Percentiles rank a stretch among this genome's conserved stretches.
Evolutionary conservation across 2,113 vertebrate species (phyloP).

Genomic region (Brachypteracias leptosomus): DNA sequence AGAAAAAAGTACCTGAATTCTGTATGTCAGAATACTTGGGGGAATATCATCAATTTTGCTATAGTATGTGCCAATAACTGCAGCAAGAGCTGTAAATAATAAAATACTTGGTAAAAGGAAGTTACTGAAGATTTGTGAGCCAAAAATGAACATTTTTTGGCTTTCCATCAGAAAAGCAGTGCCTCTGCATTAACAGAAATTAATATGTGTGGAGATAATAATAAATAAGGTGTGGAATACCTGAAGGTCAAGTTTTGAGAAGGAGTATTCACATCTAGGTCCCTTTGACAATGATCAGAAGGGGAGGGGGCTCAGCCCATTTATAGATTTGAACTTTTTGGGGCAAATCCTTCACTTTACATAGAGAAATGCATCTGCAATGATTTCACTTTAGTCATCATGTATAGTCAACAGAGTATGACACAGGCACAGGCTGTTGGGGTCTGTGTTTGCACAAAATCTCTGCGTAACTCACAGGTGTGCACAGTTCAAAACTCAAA

Average conservation of each 20-base stretch:
- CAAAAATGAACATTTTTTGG: not conserved
- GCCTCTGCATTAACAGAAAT: not conserved
- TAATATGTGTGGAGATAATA: not conserved
- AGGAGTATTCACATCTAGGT: not conserved
- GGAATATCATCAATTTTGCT: not conserved
- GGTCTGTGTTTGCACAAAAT: not conserved
- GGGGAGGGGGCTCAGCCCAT: not conserved
- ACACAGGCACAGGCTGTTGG: too few relatives aligned
- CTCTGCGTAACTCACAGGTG: not conserved
- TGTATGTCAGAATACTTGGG: rapidly evolving
- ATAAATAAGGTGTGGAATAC: not conserved
- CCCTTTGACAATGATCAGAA: not conserved
- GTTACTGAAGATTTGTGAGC: not conserved
- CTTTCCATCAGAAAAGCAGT: not conserved
- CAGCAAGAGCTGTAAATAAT: not conserved
- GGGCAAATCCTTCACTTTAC: too few relatives aligned
- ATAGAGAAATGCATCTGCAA: not conserved
- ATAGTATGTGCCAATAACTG: not conserved
- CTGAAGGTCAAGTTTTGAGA: not conserved
- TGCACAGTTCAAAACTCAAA: not conserved
- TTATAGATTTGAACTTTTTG: too few relatives aligned
- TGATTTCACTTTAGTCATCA: not conserved
- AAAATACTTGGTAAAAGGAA: not conserved
- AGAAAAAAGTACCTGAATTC: not conserved
- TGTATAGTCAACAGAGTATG: not conserved